Evolutionary conservation across 2,888 invertebrate species (phyloP).

Genomic region (Polydrusus tereticollis): DNA sequence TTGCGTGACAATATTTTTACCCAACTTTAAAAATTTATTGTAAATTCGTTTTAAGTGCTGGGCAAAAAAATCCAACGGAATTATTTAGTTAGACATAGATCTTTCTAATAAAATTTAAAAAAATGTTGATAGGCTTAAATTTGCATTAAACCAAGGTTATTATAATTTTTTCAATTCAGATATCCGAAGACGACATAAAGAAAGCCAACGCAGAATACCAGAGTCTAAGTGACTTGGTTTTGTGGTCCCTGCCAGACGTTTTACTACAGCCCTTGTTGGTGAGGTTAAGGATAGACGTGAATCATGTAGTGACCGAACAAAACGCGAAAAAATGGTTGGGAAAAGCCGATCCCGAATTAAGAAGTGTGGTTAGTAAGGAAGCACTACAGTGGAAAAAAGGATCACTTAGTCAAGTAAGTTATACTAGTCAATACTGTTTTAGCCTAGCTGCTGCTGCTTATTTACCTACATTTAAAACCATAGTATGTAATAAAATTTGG

Average conservation of each 20-base stretch:
- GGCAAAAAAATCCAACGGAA: no score
- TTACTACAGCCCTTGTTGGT: slow-evolving; percentile 82
- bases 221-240: slow-evolving; percentile 83
- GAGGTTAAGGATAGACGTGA: slow-evolving; percentile 77
- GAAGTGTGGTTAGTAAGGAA: slow-evolving; percentile 88
- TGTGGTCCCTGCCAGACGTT: slow-evolving; percentile 84
- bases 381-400: slow-evolving; percentile 85
- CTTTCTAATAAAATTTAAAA: no score
- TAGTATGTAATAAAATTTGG: no score
- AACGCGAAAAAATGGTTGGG: slow-evolving; percentile 80
- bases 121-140: no score
- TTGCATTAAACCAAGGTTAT: no score
- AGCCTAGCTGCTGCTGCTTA: no score
- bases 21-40: no score
- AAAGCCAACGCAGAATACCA: slow-evolving; percentile 78
- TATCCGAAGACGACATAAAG: slow-evolving; percentile 79
- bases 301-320: slow-evolving; percentile 62
- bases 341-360: slow-evolving; percentile 80
- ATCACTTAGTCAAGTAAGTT: slow-evolving; percentile 67
- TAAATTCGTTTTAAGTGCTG: no score
- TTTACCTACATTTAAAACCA: no score
- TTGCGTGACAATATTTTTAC: no score
- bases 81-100: no score
- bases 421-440: no score
- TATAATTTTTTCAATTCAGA: slow-evolving; percentile 52